Percentiles rank a stretch among this genome's conserved stretches.
Conservation (phyloP, 2,888 invertebrate species). For the Drosophila diplacantha region DNA sequence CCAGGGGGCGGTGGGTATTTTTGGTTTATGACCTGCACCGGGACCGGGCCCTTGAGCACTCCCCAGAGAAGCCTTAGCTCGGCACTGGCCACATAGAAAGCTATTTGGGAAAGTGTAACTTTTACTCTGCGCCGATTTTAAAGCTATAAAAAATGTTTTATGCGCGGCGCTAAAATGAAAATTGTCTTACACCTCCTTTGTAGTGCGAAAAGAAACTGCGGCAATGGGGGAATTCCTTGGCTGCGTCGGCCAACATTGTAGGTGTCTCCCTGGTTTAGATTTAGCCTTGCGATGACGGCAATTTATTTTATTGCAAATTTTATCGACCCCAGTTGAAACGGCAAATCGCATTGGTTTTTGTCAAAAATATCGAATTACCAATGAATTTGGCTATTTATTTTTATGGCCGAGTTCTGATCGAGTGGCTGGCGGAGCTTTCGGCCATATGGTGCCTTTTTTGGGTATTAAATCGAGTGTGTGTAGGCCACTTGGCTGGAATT, state of each 20-base stretch:
- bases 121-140: constrained; percentile 66
- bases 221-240: constrained; percentile 13
- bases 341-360: constrained; percentile 44
- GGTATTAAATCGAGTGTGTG: neutral
- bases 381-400: constrained; percentile 55
- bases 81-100: constrained; percentile 24
- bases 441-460: constrained; percentile 22
- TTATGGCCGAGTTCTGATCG: constrained; percentile 38
- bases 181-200: constrained; percentile 61
- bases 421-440: constrained; percentile 26
- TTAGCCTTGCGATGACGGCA: constrained; percentile 55
- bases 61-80: constrained; percentile 44
- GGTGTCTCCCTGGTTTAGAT: constrained; percentile 20
- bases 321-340: constrained; percentile 53
- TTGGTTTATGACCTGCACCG: constrained; percentile 55
- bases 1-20: constrained; percentile 13
- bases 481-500: constrained; percentile 4
- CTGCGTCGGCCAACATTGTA: constrained; percentile 40
- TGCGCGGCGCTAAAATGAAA: constrained; percentile 62
- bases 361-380: constrained; percentile 67
- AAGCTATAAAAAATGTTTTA: constrained; percentile 73
- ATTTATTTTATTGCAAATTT: constrained; percentile 72
- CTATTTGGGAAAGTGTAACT: constrained; percentile 72
- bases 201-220: constrained; percentile 10
- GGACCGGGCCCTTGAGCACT: constrained; percentile 54